Evolutionary conservation across 2,888 invertebrate genomes (phyloP), one percentile per base, ranked within the genome.

Genomic region (Bellardia pandia): DNA sequence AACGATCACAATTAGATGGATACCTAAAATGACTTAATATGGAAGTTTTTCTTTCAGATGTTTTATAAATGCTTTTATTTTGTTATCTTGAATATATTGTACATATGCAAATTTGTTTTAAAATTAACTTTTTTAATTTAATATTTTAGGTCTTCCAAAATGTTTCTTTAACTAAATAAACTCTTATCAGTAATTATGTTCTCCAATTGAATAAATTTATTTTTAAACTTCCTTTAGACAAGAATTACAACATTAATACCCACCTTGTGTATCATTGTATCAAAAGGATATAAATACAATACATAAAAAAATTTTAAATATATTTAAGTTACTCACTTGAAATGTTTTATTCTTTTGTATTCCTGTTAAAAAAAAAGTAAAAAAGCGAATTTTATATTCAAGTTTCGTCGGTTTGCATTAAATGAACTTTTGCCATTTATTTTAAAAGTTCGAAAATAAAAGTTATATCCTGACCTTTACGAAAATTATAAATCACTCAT

Each of bases 191-290:
- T 23, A 11, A 30, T 30, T 58, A 58, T 30, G 23, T 58, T 56
- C 30, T 58, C 58, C 23, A 11, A 11, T 11, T 58, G 23, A 37
- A 37, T 37, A 37, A 37, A 37, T 37, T 37, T 37, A 0, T 6
- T 5, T 37, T 37, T 37, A 30, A 62, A 14, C 3, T 16, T 48
- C 45, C 68, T 48, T 45, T 42, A 48, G 11, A 16, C 2, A 45
- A 68, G 23, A 30, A 71, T 62, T 62, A 30, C n/a, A 71, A 48
- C 62, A 62, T 79, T 62, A 51, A 60, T 83, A n/a, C 83, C 83
- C 76, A 83, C 83, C 83, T 77, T 77, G 71, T 71, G n/a, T 23
- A 23, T 66, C 53, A 71, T 66, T 76, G n/a, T 64, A 76, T 64
- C 11, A 40, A 76, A 64, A 64, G 62, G 64, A 62, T 62, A 16